Percentiles rank a stretch among this genome's conserved stretches.
Conservation (phyloP, 2,797 vertebrate species). For the Kryptopterus vitreolus region DNA sequence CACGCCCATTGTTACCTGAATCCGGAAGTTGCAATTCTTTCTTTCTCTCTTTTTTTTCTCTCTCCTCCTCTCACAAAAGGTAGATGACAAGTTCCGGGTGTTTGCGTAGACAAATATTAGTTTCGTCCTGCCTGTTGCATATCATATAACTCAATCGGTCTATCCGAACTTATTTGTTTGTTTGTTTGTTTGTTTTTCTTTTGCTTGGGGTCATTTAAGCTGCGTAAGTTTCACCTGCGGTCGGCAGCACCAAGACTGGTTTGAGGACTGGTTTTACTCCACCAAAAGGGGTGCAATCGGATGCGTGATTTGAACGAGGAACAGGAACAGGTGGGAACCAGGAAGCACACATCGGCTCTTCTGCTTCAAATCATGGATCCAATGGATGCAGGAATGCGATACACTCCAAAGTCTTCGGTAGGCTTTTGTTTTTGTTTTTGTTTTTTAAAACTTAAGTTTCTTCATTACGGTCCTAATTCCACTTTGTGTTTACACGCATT, state of each 20-base stretch:
- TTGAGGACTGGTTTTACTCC: slow-evolving; percentile 2
- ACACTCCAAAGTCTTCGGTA: slow-evolving; percentile 4
- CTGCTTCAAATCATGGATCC: slow-evolving; percentile 10
- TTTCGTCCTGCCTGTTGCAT: too few species aligned
- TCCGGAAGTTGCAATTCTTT: slow-evolving; percentile 2
- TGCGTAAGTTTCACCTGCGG: not conserved
- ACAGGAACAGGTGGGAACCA: not conserved
- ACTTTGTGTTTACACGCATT: not conserved
- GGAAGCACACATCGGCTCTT: not conserved
- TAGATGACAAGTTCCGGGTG: not conserved
- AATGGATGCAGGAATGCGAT: slow-evolving; percentile 17
- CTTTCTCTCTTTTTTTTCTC: not conserved
- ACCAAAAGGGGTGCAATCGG: not conserved
- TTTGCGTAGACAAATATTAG: not conserved
- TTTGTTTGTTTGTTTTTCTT: not conserved
- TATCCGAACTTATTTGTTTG: too few species aligned
- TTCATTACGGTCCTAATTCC: too few species aligned
- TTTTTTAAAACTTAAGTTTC: too few species aligned
- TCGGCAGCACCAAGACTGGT: not conserved
- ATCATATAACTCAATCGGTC: not conserved
- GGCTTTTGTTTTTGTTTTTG: not conserved
- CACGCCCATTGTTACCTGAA: slow-evolving; percentile 1
- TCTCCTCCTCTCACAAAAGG: not conserved
- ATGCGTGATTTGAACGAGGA: too few species aligned
- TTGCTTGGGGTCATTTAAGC: not conserved